Evolutionary conservation across 2,888 invertebrate species (phyloP).

Genomic region (Acholoe squamosa): DNA sequence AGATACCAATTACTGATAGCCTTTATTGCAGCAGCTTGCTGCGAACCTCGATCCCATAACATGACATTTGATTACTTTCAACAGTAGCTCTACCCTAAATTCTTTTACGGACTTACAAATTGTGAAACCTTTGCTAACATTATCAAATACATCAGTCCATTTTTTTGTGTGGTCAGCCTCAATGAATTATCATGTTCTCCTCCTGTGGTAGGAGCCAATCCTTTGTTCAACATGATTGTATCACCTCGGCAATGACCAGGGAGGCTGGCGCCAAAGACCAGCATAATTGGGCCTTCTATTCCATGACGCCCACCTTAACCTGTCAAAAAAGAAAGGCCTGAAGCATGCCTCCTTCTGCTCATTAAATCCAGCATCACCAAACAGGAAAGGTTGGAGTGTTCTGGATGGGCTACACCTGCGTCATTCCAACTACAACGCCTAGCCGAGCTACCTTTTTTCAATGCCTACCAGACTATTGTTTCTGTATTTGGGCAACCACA

Average conservation of each 20-base stretch:
- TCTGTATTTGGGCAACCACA: background rate
- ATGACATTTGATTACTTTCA: background rate
- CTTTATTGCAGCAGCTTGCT: background rate
- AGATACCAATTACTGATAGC: background rate
- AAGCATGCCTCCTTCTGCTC: constrained; percentile 9
- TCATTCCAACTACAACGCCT: background rate
- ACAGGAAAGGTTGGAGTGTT: background rate
- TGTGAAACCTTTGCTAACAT: too few relatives aligned
- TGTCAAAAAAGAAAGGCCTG: background rate
- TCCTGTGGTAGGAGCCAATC: background rate
- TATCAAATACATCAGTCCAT: background rate
- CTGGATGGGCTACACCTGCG: background rate
- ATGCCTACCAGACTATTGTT: background rate
- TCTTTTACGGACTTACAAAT: background rate
- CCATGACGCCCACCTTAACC: constrained; percentile 6
- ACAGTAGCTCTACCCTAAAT: too few relatives aligned
- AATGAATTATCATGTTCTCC: too few relatives aligned
- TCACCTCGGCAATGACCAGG: background rate
- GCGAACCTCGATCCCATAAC: background rate
- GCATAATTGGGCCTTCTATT: background rate
- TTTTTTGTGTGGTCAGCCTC: too few relatives aligned
- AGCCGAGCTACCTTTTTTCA: background rate
- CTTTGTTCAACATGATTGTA: background rate
- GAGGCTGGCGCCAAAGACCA: background rate
- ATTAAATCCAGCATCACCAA: background rate